Conservation (phyloP, 1,140 invertebrate genomes). For the Macrobrachium rosenbergii region DNA sequence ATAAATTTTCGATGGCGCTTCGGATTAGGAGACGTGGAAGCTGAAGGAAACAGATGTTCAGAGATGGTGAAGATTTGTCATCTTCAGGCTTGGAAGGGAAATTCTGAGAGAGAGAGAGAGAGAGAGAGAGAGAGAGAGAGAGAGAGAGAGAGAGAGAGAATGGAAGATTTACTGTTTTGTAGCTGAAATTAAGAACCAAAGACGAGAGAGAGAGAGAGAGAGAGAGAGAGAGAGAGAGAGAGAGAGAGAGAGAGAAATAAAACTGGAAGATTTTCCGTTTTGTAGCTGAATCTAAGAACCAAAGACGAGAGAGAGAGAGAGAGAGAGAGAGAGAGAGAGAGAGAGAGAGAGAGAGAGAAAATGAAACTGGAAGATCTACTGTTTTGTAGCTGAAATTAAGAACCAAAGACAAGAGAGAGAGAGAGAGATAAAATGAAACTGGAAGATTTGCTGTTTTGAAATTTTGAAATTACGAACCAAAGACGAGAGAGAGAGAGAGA, state of each 20-base stretch:
- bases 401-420: not conserved
- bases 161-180: not conserved
- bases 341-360: slow-evolving; percentile 8
- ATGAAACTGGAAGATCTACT: not conserved
- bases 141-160: slow-evolving; percentile 15
- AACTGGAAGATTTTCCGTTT: too few relatives aligned
- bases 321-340: slow-evolving; percentile 22
- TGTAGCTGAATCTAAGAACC: too few relatives aligned
- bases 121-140: slow-evolving; percentile 33
- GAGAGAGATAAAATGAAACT: not conserved
- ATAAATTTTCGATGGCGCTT: too few relatives aligned
- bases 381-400: not conserved
- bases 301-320: too few relatives aligned
- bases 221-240: too few relatives aligned
- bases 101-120: slow-evolving; percentile 20
- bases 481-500: slow-evolving; percentile 37
- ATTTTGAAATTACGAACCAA: too few relatives aligned
- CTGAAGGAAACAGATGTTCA: too few relatives aligned
- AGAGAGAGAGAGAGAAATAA: too few relatives aligned
- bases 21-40: too few relatives aligned
- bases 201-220: slow-evolving; percentile 22
- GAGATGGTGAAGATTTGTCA: too few relatives aligned
- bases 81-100: not conserved
- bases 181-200: not conserved
- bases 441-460: not conserved